Evolutionary conservation across 2,113 vertebrate species (phyloP).

Genomic region (Apistogramma diplotaenia): DNA sequence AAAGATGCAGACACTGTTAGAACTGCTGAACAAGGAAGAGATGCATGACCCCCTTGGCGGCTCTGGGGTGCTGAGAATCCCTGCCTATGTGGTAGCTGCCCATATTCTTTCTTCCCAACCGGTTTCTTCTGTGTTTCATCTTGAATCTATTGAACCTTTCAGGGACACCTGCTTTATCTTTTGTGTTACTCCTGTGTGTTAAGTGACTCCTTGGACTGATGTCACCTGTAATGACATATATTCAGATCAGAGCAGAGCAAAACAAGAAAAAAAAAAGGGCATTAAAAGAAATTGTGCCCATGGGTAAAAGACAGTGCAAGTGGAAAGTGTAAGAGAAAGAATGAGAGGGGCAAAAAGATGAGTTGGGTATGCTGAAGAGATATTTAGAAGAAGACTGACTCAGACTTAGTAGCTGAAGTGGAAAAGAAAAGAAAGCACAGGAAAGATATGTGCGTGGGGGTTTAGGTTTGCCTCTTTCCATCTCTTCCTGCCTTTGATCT

Average conservation of each 20-base stretch:
- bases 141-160: constrained; percentile 26
- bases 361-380: not conserved
- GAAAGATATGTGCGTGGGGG: constrained; percentile 31
- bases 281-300: not conserved
- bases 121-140: constrained; percentile 32
- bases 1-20: constrained; percentile 50
- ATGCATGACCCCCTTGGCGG: constrained; percentile 11
- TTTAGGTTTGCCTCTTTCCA: constrained; percentile 42
- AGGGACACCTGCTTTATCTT: constrained; percentile 2
- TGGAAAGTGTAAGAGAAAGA: not conserved
- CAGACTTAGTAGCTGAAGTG: constrained; percentile 10
- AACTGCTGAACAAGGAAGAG: constrained; percentile 50
- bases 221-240: not conserved
- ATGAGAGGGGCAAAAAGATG: not conserved
- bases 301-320: not conserved
- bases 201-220: constrained; percentile 18
- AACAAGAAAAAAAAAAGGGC: not conserved
- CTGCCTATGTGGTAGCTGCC: constrained; percentile 8
- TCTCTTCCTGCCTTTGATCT: constrained; percentile 59
- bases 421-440: constrained; percentile 20
- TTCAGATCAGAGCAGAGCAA: constrained; percentile 14
- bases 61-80: constrained; percentile 28
- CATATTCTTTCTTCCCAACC: not conserved
- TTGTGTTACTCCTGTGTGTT: constrained; percentile 7
- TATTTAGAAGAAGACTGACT: constrained; percentile 28